Base-by-base conservation (phyloP, 2,113 vertebrate species). In the Kobus ellipsiprymnus region DNA sequence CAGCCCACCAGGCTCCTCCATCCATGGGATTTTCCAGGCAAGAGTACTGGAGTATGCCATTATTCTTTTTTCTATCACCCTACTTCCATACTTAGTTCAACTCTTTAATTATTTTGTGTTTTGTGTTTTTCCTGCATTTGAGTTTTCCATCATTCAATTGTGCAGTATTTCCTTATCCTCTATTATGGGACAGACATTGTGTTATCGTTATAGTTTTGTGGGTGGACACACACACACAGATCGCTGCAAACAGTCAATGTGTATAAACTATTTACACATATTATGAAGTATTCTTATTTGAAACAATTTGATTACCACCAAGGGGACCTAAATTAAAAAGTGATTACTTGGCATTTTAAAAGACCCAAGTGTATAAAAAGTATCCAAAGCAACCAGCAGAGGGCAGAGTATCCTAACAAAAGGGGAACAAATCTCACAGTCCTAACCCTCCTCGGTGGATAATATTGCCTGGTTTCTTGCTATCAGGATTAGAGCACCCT, bases 351-450 rank as follows among this genome's bases (percentile, higher is more conserved):
- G 25, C 16, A 33, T 92, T 92, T 97, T 95, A 48, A 77, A 81
- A 52, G 11, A 48, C 33, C 55, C 33, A 77, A 27, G 21, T 50
- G 17, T 36, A 11, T 1, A 55, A 36, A 95, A 95, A 78, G 19
- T 25, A 23, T 77, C 44, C 59, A 78, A 93, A 87, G 6, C 27
- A 25, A 55, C 97, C 98, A 98, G 97, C 87, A 98, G 98, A 97
- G 98, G 98, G 98, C 98, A 98, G 89, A 95, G 25, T 4, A 40
- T 23, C 80, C 97, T 89, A 91, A 98, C 25, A 82, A 97, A 97
- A 98, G 52, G 46, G 17, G 14, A 13, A 1, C 2, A 8, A 15
- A 0, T 27, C 6, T 1, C 7, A 3, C 52, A n/a, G 1, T 10
- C 6, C 17, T 33, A 11, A 12, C 0, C 2, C 16, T 48, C 19